Evolutionary conservation across 1,140 invertebrate genomes (phyloP).

Genomic region (Caligus rogercresseyi): DNA sequence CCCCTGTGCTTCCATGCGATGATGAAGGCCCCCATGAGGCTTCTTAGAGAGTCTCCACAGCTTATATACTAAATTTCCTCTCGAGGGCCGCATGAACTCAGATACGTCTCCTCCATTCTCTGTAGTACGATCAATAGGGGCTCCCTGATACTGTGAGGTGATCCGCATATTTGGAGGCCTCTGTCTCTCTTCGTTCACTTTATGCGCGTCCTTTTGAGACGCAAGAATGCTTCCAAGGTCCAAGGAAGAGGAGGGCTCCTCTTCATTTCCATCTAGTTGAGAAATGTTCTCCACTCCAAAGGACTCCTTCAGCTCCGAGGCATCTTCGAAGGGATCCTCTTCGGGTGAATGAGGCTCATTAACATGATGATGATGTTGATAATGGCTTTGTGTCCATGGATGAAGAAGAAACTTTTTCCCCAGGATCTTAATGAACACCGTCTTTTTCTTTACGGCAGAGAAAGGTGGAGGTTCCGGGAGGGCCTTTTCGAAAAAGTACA

Average conservation of each 20-base stretch:
- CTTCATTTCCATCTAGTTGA: not conserved
- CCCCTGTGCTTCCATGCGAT: not conserved
- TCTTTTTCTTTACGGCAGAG: not conserved
- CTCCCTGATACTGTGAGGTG: not conserved
- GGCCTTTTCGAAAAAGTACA: not conserved
- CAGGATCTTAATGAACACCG: not conserved
- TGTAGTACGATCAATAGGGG: not conserved
- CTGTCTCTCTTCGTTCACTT: not conserved
- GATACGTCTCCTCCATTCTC: not conserved
- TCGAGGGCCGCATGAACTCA: not conserved
- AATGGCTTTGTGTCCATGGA: not conserved
- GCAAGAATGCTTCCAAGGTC: not conserved
- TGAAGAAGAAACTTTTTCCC: not conserved
- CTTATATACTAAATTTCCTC: not conserved
- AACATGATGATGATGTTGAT: not conserved
- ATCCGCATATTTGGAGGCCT: not conserved
- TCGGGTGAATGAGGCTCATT: not conserved
- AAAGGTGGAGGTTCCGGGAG: not conserved
- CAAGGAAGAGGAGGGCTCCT: not conserved
- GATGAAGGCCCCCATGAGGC: not conserved
- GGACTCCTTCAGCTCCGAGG: not conserved
- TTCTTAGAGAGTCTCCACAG: not conserved
- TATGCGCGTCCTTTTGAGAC: not conserved
- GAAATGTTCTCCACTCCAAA: not conserved
- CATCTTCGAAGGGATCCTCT: not conserved